phyloP scores from a whole-genome alignment of 2,797 vertebrate genomes.

The Fringilla coelebs region DNA sequence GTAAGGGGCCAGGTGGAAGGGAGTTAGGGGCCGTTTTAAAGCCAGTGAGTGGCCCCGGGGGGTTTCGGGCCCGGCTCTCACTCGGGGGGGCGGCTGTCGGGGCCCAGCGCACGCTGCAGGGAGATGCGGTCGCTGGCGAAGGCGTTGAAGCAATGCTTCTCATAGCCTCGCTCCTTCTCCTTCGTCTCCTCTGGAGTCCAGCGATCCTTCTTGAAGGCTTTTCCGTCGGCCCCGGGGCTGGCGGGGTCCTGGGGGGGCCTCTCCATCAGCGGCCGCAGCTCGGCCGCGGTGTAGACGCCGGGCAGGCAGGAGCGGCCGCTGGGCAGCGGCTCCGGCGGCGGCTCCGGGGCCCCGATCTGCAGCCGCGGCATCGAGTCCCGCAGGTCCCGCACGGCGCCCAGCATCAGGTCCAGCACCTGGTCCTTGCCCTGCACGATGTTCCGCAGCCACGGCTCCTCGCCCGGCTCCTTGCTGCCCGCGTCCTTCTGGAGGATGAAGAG shows the following conservation, averaged over 20 bases:
- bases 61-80: constrained; percentile 67
- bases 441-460: constrained; percentile 85
- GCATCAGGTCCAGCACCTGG: constrained; percentile 84
- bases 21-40: fast-evolving
- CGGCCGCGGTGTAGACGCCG: constrained; percentile 82
- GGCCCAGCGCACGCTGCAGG: constrained; percentile 88
- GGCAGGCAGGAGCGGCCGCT: constrained; percentile 76
- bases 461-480: constrained; percentile 64
- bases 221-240: constrained; percentile 82
- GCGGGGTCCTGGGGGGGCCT: constrained; percentile 83
- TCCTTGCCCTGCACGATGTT: constrained; percentile 85
- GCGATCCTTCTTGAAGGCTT: constrained; percentile 77
- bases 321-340: constrained; percentile 33
- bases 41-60: fast-evolving
- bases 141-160: constrained; percentile 95
- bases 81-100: constrained; percentile 89
- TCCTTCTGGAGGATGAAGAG: constrained; percentile 86
- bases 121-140: constrained; percentile 95
- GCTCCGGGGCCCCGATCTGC: constrained; percentile 86
- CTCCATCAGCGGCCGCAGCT: constrained; percentile 85
- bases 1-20: fast-evolving
- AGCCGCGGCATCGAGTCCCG: constrained; percentile 81
- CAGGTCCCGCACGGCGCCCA: constrained; percentile 88
- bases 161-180: constrained; percentile 88
- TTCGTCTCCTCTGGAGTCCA: constrained; percentile 82